Percentiles rank a stretch among this genome's conserved stretches.
phyloP scores from a whole-genome alignment of 2,888 invertebrate genomes.

The Harpalus rufipes region DNA sequence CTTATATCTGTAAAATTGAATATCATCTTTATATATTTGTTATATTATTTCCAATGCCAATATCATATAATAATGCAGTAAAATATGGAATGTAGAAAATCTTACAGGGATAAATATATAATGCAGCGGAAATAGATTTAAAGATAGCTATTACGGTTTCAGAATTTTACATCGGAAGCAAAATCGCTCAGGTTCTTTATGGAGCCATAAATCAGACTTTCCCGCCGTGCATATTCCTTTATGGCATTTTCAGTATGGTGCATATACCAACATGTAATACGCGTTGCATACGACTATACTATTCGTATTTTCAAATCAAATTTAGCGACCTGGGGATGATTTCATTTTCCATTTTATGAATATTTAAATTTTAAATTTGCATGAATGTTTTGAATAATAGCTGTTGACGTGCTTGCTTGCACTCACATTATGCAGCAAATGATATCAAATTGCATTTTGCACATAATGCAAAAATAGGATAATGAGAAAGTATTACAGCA shows the following conservation, averaged over 20 bases:
- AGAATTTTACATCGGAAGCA: constrained; percentile 58
- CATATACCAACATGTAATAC: background rate
- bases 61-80: constrained; percentile 4
- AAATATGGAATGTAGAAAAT: constrained; percentile 2
- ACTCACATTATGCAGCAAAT: constrained; percentile 22
- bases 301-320: constrained; percentile 33
- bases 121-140: constrained; percentile 49
- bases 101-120: constrained; percentile 39
- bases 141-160: constrained; percentile 50
- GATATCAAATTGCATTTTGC: constrained; percentile 42
- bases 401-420: constrained; percentile 32
- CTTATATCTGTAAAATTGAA: background rate
- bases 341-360: constrained; percentile 48
- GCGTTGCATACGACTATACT: constrained; percentile 50
- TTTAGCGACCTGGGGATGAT: constrained; percentile 17
- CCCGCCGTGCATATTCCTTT: constrained; percentile 53
- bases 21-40: background rate
- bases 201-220: constrained; percentile 43
- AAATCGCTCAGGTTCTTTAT: constrained; percentile 50
- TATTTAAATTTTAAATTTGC: constrained; percentile 60
- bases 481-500: constrained; percentile 16
- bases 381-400: constrained; percentile 51
- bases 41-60: constrained; percentile 8
- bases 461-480: constrained; percentile 34
- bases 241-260: constrained; percentile 9